Evolutionary conservation across 2,797 vertebrate species (phyloP), one percentile per base, ranked within the genome.

Genomic region (Sphenopsis melanotis): DNA sequence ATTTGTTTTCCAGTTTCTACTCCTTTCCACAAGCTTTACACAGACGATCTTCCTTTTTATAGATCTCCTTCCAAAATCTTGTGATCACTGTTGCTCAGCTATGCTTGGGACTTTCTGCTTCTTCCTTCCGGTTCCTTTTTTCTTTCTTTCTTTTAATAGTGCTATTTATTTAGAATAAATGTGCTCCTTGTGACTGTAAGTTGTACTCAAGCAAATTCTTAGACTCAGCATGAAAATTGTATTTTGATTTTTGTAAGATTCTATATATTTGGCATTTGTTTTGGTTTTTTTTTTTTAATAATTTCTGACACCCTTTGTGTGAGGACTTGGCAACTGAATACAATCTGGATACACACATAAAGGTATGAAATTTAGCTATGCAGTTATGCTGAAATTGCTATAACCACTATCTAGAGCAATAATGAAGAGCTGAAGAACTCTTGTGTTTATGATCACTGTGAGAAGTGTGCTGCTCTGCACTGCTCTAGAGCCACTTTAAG

Each of bases 71-170:
- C 29, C 74, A 88, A 78, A 93, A 93, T 79, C 88, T 93, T 83
- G 70, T 94, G 94, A 96, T 83, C 61, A 52, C 26, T 76, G 65
- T 49, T 90, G 74, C 85, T 88, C 70, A 84, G 20, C 23, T 52
- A 72, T 36, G 55, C 66, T 53, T 63, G 52, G 47, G 52, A 84
- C 83, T 53, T 94, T 77, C 39, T 87, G 88, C 55, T 36, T 53
- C 59, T 95, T 81, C 79, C 88, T 95, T 96, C 85, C 74, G 23
- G 86, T 94, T 95, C 59, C 44, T 88, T 93, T 90, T 93, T 85
- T 37, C 46, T 56, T 76, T 32, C 61, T 84, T 93, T 95, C 93
- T 66, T 95, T 92, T 88, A 82, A 90, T 90, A 92, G 91, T 22
- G 9, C 19, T 70, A 82, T 56, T 89, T 93, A 37, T 89, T 94